Conservation (phyloP, 2,888 invertebrate species). For the Cerastis leucographa region DNA sequence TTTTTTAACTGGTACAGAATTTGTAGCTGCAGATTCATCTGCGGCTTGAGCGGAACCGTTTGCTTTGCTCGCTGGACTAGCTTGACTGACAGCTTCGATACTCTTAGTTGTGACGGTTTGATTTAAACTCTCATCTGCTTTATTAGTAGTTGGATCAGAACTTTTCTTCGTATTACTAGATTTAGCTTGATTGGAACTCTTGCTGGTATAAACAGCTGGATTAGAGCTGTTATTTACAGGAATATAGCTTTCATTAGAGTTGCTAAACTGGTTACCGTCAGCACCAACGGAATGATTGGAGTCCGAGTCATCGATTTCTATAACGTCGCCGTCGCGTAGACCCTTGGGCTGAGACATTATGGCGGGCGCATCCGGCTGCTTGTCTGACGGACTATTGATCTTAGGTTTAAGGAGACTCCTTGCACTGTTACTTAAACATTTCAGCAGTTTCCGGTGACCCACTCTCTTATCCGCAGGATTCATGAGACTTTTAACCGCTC, state of each 20-base stretch:
- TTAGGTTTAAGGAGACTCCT: neutral
- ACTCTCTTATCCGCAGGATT: neutral
- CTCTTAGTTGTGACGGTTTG: neutral
- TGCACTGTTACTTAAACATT: neutral
- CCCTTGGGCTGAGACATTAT: neutral
- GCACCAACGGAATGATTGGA: slow-evolving; percentile 2
- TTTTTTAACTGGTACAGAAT: neutral
- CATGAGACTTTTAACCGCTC: neutral
- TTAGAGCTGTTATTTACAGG: neutral
- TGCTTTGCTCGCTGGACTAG: neutral
- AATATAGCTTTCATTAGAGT: neutral
- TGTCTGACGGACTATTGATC: neutral
- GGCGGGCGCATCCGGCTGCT: neutral
- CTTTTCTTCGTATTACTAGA: neutral
- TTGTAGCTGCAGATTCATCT: neutral
- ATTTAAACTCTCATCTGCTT: neutral
- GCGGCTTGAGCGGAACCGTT: neutral
- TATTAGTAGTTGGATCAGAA: neutral
- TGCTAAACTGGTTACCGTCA: neutral
- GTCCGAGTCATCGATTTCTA: slow-evolving; percentile 41
- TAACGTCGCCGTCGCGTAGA: slow-evolving; percentile 26
- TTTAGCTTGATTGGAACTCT: neutral
- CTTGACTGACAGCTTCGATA: neutral
- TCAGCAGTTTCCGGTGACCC: neutral
- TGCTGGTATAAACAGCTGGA: neutral